Percentiles rank a stretch among this genome's conserved stretches.
Evolutionary conservation across 1,140 invertebrate species (phyloP).

Genomic region (Drosophila arawakana): DNA sequence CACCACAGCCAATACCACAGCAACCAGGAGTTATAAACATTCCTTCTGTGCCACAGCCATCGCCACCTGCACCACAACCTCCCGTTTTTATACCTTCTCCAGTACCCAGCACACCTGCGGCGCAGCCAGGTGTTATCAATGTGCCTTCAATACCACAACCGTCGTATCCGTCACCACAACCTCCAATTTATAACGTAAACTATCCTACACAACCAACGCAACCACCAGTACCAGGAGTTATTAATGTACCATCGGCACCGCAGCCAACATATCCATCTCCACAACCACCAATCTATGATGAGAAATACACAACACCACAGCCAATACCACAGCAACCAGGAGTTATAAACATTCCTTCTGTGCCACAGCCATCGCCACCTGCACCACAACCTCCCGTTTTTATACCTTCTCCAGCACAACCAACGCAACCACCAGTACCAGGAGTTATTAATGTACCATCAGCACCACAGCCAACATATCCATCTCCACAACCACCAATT

Average conservation of each 20-base stretch:
- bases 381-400: constrained; percentile 9
- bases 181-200: constrained; percentile 12
- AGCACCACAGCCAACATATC: constrained; percentile 63
- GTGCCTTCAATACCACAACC: constrained; percentile 42
- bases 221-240: constrained; percentile 87
- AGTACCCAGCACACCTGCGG: constrained; percentile 3
- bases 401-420: constrained; percentile 2
- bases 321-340: constrained; percentile 30
- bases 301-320: constrained; percentile 67
- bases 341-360: constrained; percentile 47
- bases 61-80: constrained; percentile 32
- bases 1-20: constrained; percentile 14
- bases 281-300: constrained; percentile 88
- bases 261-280: constrained; percentile 78
- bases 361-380: constrained; percentile 12
- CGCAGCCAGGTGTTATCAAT: constrained; percentile 45
- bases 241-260: constrained; percentile 82
- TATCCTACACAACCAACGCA: constrained; percentile 19
- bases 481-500: constrained; percentile 86
- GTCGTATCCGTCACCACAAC: constrained; percentile 20
- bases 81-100: constrained; percentile 42
- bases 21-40: constrained; percentile 50
- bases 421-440: not conserved
- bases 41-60: constrained; percentile 44
- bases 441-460: constrained; percentile 35